Percentiles rank a stretch among this genome's conserved stretches.
Conservation (phyloP, 35 echinoderm and acorn worm species). For the Eucidaris tribuloides region DNA sequence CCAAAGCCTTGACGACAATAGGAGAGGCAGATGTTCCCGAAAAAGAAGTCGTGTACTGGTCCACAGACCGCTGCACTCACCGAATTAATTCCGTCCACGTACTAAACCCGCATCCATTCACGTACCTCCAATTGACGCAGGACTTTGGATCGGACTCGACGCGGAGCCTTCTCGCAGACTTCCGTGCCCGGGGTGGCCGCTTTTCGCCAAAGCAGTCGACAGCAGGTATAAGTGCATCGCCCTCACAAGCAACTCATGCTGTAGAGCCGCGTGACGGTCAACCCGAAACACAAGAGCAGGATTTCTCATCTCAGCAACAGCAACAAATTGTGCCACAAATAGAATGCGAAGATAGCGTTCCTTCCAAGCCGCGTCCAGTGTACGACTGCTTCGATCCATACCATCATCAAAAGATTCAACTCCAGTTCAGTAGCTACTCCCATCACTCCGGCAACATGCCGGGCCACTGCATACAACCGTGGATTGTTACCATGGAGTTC, state of each 20-base stretch:
- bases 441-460: conserved; percentile 61
- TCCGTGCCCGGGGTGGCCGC: conserved; percentile 75
- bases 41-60: conserved; percentile 21
- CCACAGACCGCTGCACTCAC: conserved; percentile 65
- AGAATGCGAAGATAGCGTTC: not conserved
- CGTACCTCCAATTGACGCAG: conserved; percentile 42
- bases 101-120: conserved; percentile 64
- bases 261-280: too few species aligned
- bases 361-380: not conserved
- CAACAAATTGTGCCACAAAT: not conserved
- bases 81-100: conserved; percentile 23
- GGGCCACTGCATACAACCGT: conserved; percentile 81
- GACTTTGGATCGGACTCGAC: conserved; percentile 39
- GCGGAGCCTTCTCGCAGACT: conserved; percentile 67
- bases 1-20: not conserved
- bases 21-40: not conserved
- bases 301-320: not conserved
- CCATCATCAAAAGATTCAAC: conserved; percentile 63
- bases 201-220: conserved; percentile 19
- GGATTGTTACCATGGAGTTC: conserved; percentile 86
- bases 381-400: conserved; percentile 81
- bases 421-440: conserved; percentile 90
- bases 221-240: too few species aligned
- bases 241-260: not conserved
- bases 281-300: too few species aligned